Base-by-base conservation (phyloP, 2,113 vertebrate species). In the Heterocephalus glaber region DNA sequence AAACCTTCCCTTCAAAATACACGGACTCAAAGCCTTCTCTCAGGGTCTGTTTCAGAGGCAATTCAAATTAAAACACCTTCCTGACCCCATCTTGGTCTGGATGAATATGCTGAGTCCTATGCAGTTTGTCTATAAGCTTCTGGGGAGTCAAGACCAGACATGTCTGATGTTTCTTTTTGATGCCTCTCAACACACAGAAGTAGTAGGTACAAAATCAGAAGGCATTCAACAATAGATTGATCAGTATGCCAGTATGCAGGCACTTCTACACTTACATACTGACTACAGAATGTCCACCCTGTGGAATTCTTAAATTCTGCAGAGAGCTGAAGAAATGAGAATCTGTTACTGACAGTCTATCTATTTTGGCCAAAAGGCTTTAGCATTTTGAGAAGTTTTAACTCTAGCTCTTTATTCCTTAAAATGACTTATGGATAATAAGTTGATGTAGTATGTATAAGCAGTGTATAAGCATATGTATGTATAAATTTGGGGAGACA, bases 351-450 rank as follows among this genome's bases (percentile, higher is more conserved):
- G 65, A 63, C 28, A 91, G 26, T 81, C 26, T 7, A 30, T 88
- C n/a, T 90, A 30, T 89, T 24, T 66, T 86, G 56, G 33, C 60
- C 81, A 13, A 89, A 90, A 90, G 41, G n/a, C 19, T 54, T 84
- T 65, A 89, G 61, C 54, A 16, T 83, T 94, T 95, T 28, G 38
- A 94, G 54, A 94, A 89, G 56, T 93, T 30, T 93, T 80, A 95
- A 79, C 0, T 93, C 8, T 22, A 83, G 58, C 28, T 89, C 41
- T 89, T 87, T 72, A 41, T 74, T 95, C 89, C 35, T 94, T 93
- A 66, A 95, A 90, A 94, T 94, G 44, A 63, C 6, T 63, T 82
- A 61, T 26, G 65, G 41, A 26, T 92, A 92, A 87, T 56, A 33
- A 35, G 28, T 90, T 80, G 74, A 90, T 35, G n/a, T 17, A 90